phyloP scores from a whole-genome alignment of 2,797 vertebrate species.

The Prunella strophiata region DNA sequence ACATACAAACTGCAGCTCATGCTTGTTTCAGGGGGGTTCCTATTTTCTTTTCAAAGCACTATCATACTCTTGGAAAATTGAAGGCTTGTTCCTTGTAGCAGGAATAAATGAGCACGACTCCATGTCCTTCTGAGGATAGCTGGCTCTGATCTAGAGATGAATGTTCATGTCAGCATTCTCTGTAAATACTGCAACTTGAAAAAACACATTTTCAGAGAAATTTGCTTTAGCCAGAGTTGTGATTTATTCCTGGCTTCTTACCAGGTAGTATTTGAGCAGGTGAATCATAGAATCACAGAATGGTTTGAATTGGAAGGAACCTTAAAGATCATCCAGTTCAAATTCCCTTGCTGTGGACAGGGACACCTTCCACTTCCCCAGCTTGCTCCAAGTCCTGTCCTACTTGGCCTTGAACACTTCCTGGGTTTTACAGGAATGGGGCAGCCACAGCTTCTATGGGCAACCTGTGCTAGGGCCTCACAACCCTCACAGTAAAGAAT shows the following conservation, averaged over 20 bases:
- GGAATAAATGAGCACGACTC: background rate
- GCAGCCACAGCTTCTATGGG: background rate
- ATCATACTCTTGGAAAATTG: background rate
- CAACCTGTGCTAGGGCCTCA: background rate
- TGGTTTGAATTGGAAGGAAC: background rate
- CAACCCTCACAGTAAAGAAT: background rate
- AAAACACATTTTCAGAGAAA: background rate
- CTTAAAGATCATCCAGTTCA: background rate
- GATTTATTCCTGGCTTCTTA: background rate
- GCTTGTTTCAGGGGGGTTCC: background rate
- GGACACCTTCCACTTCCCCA: background rate
- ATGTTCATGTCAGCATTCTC: background rate
- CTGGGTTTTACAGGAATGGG: background rate
- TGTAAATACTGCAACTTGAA: background rate
- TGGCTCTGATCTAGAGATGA: background rate
- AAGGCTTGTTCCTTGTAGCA: background rate
- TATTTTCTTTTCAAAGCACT: background rate
- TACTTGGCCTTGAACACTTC: background rate
- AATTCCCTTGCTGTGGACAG: background rate
- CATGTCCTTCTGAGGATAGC: background rate
- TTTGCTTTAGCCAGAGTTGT: background rate
- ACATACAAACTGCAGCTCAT: background rate
- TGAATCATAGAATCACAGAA: background rate
- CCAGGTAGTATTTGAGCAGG: background rate
- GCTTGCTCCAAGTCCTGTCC: background rate